phyloP scores from a whole-genome alignment of 2,888 invertebrate species.

The Gymnoscelis rufifasciata region DNA sequence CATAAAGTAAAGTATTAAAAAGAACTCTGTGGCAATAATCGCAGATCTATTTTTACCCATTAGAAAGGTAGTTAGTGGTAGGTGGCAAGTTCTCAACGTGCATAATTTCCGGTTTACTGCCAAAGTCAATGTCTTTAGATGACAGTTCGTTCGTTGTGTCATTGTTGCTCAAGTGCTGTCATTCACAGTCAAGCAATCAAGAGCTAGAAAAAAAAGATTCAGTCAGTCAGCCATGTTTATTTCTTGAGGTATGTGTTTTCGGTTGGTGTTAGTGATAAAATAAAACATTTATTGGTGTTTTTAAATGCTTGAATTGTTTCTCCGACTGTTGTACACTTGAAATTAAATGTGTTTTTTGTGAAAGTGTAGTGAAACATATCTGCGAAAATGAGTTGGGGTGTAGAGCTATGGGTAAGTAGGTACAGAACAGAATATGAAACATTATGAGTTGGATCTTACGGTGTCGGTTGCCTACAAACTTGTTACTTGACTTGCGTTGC shows the following conservation, averaged over 20 bases:
- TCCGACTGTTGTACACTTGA: slow-evolving; percentile 55
- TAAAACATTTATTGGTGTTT: slow-evolving; percentile 56
- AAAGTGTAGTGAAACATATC: slow-evolving; percentile 62
- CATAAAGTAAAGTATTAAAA: too few relatives aligned
- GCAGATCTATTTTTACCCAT: too few relatives aligned
- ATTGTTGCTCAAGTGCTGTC: slow-evolving; percentile 4
- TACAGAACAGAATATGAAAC: slow-evolving; percentile 15
- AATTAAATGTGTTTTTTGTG: slow-evolving; percentile 73
- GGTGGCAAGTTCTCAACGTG: too few relatives aligned
- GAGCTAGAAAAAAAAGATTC: slow-evolving; percentile 19
- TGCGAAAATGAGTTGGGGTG: slow-evolving; percentile 83
- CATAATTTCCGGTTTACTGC: too few relatives aligned
- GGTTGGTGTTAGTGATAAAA: slow-evolving; percentile 72
- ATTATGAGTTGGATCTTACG: slow-evolving; percentile 26
- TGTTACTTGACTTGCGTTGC: slow-evolving; percentile 11
- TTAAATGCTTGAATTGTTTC: slow-evolving; percentile 46
- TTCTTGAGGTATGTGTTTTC: slow-evolving; percentile 64
- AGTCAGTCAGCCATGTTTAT: slow-evolving; percentile 76
- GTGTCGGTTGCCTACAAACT: slow-evolving; percentile 32
- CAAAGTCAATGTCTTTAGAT: too few relatives aligned
- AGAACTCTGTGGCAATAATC: too few relatives aligned
- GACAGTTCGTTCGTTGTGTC: neutral
- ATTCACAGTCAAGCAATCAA: slow-evolving; percentile 19
- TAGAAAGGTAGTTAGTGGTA: neutral
- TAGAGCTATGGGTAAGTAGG: slow-evolving; percentile 82